A percentile compares a stretch with the other conserved stretches of the same genome.
phyloP scores from a whole-genome alignment of 2,797 vertebrate species.

The Pseudomugil gertrudae region DNA sequence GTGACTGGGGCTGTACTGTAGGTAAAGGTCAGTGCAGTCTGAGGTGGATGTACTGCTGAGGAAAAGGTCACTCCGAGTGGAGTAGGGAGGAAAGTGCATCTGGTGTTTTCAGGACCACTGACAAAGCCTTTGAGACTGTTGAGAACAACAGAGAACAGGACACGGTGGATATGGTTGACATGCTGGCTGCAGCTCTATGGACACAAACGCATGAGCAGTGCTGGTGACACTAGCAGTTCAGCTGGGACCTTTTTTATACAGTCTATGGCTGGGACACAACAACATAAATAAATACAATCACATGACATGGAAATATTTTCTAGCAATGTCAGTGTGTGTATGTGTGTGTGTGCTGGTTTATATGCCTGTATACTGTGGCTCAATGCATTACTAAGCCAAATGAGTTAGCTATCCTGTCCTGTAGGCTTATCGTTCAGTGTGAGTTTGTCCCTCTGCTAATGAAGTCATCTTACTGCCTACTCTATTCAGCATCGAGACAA shows the following conservation, averaged over 20 bases:
- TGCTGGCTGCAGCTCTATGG: slow-evolving; percentile 34
- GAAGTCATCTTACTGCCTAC: slow-evolving; percentile 67
- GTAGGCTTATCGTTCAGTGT: slow-evolving; percentile 61
- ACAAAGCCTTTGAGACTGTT: slow-evolving; percentile 46
- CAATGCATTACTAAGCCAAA: slow-evolving; percentile 52
- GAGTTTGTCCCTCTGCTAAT: slow-evolving; percentile 66
- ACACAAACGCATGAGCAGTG: slow-evolving; percentile 63
- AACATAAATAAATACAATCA: slow-evolving; percentile 27
- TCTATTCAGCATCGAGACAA: slow-evolving; percentile 25
- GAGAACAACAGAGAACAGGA: slow-evolving; percentile 44
- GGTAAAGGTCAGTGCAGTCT: slow-evolving; percentile 78
- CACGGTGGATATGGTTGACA: slow-evolving; percentile 29
- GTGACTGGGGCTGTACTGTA: slow-evolving; percentile 50
- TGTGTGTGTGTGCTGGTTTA: slow-evolving; percentile 18
- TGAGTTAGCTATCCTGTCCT: slow-evolving; percentile 62
- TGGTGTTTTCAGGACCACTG: slow-evolving; percentile 50
- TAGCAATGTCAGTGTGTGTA: slow-evolving; percentile 1
- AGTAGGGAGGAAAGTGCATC: slow-evolving; percentile 52
- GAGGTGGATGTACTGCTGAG: slow-evolving; percentile 68
- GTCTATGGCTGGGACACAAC: too few relatives aligned
- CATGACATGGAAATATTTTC: slow-evolving; percentile 16
- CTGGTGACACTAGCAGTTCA: slow-evolving; percentile 36
- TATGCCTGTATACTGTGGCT: slow-evolving; percentile 32
- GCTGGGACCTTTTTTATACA: too few relatives aligned
- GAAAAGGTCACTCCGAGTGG: slow-evolving; percentile 69